Percentiles rank a stretch among this genome's conserved stretches.
phyloP scores from a whole-genome alignment of 1,140 invertebrate species.

The Sitophilus oryzae region DNA sequence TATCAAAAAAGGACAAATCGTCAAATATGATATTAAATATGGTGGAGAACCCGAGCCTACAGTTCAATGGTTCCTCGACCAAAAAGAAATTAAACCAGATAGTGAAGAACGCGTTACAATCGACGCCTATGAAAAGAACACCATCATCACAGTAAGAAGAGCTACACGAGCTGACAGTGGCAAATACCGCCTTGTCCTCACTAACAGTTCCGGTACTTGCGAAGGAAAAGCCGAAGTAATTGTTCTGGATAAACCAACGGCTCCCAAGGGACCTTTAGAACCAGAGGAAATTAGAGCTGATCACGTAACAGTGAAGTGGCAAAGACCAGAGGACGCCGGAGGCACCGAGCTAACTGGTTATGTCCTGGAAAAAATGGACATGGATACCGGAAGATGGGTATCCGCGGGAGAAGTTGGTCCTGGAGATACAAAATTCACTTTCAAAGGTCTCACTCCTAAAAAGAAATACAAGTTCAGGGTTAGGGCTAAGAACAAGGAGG shows the following conservation, averaged over 20 bases:
- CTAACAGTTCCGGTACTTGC: slow-evolving; percentile 77
- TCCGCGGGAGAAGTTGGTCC: slow-evolving; percentile 86
- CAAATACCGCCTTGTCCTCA: slow-evolving; percentile 79
- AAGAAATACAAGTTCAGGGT: slow-evolving; percentile 99
- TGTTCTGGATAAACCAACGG: slow-evolving; percentile 83
- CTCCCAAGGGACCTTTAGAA: slow-evolving; percentile 79
- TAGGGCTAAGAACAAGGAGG: slow-evolving; percentile 97
- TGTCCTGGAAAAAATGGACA: slow-evolving; percentile 94
- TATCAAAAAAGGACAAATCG: slow-evolving; percentile 89
- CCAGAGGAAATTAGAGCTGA: slow-evolving; percentile 82
- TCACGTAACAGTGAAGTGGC: slow-evolving; percentile 92
- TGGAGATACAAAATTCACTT: slow-evolving; percentile 72
- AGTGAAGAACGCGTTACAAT: slow-evolving; percentile 67
- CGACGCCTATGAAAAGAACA: slow-evolving; percentile 86
- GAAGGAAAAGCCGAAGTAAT: slow-evolving; percentile 81
- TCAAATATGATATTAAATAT: slow-evolving; percentile 90
- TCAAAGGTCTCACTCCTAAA: slow-evolving; percentile 90
- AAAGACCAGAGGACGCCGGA: slow-evolving; percentile 88
- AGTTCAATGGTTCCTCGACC: slow-evolving; percentile 70
- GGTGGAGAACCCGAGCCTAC: slow-evolving; percentile 92
- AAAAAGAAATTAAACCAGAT: slow-evolving; percentile 68
- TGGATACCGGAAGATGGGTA: slow-evolving; percentile 87
- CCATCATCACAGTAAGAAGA: slow-evolving; percentile 82
- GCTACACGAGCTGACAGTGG: slow-evolving; percentile 83
- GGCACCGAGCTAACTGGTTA: slow-evolving; percentile 92